Conservation (phyloP, 2,113 vertebrate species). For the Malurus cyaneus region DNA sequence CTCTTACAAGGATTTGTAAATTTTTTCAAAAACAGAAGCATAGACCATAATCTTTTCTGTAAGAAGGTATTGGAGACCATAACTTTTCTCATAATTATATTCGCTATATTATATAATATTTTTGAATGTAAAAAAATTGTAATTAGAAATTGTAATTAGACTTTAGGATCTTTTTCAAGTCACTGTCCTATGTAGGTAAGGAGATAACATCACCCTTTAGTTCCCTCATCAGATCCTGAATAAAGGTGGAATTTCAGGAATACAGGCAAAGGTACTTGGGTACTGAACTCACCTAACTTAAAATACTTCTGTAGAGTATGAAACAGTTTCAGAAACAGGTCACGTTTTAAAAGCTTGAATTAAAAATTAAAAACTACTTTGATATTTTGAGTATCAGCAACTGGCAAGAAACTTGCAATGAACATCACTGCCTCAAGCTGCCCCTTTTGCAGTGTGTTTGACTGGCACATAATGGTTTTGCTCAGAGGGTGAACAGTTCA, state of each 20-base stretch:
- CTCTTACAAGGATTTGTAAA: neutral
- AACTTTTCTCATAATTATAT: neutral
- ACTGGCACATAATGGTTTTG: neutral
- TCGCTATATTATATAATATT: neutral
- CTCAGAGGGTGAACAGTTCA: neutral
- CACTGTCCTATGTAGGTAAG: neutral
- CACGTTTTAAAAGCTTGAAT: neutral
- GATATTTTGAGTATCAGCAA: neutral
- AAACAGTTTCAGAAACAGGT: neutral
- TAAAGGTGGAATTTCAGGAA: neutral
- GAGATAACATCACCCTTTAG: neutral
- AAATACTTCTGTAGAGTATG: neutral
- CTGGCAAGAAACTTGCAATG: neutral
- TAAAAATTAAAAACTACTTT: neutral
- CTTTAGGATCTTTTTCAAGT: neutral
- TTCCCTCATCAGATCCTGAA: neutral
- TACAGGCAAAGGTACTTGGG: neutral
- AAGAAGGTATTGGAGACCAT: neutral
- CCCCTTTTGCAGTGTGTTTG: neutral
- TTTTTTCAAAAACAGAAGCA: neutral
- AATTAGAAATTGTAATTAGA: neutral
- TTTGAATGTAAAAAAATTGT: neutral
- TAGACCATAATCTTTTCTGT: neutral
- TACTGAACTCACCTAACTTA: neutral
- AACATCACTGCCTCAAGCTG: neutral